phyloP scores from a whole-genome alignment of 2,888 invertebrate species.

The Hololepta plana region DNA sequence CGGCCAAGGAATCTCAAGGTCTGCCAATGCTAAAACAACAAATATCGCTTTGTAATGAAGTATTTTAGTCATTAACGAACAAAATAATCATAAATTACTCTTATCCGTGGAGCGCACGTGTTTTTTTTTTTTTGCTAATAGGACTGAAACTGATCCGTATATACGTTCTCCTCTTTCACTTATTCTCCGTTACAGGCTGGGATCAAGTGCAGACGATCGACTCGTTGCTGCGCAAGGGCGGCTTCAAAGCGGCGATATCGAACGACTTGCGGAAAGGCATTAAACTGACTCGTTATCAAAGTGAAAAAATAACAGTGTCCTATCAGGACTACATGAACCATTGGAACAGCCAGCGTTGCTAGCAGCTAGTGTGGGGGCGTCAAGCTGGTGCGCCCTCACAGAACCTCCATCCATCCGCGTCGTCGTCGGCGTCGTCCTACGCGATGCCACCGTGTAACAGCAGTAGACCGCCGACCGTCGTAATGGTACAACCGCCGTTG shows the following conservation, averaged over 20 bases:
- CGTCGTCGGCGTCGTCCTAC: constrained; percentile 6
- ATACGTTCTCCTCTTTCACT: constrained; percentile 7
- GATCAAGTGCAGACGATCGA: constrained; percentile 97
- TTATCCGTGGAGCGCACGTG: no score
- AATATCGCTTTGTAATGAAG: no score
- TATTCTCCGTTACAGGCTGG: constrained; percentile 57
- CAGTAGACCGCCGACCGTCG: constrained; percentile 16
- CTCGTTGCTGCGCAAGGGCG: constrained; percentile 91
- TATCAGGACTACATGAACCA: constrained; percentile 62
- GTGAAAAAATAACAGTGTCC: constrained; percentile 81
- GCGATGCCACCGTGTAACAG: constrained; percentile 8
- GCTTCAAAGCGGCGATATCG: constrained; percentile 83
- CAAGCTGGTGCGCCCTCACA: constrained; percentile 16
- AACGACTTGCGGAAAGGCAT: constrained; percentile 73
- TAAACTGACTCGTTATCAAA: constrained; percentile 90
- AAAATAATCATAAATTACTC: no score
- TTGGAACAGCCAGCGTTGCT: constrained; percentile 50
- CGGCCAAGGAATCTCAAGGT: no score
- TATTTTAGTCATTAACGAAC: no score
- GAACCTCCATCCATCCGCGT: constrained; percentile 2
- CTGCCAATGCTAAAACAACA: no score
- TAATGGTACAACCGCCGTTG: constrained; percentile 24
- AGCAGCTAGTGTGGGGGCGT: constrained; percentile 45
- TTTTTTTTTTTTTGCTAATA: no score
- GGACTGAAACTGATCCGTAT: no score